Evolutionary conservation across 2,888 invertebrate species (phyloP).

Genomic region (Hartigia nigra): DNA sequence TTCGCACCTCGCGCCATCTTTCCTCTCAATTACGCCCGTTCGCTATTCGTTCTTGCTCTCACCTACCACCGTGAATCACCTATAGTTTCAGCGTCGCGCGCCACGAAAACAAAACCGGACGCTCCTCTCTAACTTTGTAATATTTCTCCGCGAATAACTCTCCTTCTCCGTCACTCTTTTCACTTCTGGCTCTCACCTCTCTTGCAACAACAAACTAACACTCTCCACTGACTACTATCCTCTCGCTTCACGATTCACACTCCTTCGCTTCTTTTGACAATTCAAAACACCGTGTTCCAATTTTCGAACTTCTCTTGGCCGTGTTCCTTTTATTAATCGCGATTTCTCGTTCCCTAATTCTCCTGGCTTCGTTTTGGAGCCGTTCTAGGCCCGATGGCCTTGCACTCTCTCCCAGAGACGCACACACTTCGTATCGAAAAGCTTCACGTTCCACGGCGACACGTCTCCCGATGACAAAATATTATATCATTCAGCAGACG

Average conservation of each 20-base stretch:
- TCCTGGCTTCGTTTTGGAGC: not conserved
- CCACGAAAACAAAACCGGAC: not conserved
- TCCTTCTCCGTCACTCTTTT: not conserved
- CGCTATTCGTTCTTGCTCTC: not conserved
- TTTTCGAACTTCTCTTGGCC: not conserved
- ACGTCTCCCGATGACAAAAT: not conserved
- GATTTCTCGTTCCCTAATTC: not conserved
- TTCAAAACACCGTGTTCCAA: not conserved
- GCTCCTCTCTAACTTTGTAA: not conserved
- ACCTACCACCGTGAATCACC: not conserved
- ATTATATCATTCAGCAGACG: constrained; percentile 7
- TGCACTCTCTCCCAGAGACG: not conserved
- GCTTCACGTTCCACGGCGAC: not conserved
- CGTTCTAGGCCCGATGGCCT: not conserved
- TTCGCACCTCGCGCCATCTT: constrained; percentile 66
- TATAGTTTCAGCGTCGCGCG: not conserved
- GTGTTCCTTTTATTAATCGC: not conserved
- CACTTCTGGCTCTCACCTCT: not conserved
- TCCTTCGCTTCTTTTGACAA: not conserved
- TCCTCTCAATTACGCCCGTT: constrained; percentile 44
- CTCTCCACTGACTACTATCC: not conserved
- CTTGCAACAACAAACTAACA: not conserved
- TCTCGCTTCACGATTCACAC: not conserved
- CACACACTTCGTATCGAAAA: not conserved
- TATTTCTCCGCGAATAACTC: not conserved